phyloP scores from a whole-genome alignment of 2,888 invertebrate species.

The Thereva nobilitata region DNA sequence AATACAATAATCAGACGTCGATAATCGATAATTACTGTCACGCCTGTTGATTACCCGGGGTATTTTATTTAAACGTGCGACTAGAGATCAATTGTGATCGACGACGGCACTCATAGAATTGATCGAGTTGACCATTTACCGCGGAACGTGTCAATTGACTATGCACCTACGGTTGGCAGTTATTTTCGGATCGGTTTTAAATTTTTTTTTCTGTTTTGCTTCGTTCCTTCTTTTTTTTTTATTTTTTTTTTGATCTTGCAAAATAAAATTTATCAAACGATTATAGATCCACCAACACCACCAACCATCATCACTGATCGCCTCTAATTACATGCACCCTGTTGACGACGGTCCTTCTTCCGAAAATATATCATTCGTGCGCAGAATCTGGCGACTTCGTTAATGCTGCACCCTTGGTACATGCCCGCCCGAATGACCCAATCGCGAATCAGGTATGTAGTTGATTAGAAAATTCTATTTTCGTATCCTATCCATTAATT shows the following conservation, averaged over 20 bases:
- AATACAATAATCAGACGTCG: no score
- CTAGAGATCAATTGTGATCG: constrained; percentile 39
- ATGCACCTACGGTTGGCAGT: constrained; percentile 32
- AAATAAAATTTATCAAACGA: constrained; percentile 34
- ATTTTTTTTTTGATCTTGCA: constrained; percentile 18
- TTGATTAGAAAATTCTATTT: constrained; percentile 41
- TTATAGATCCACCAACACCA: constrained; percentile 32
- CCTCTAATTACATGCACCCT: constrained; percentile 24
- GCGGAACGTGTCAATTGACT: constrained; percentile 41
- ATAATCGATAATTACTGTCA: no score
- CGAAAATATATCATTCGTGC: constrained; percentile 8
- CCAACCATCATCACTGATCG: constrained; percentile 8
- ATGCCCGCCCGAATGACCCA: constrained; percentile 1
- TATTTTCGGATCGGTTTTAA: constrained; percentile 30
- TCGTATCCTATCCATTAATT: constrained; percentile 39
- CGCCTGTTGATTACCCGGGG: neutral
- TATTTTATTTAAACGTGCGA: constrained; percentile 21
- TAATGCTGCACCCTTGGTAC: constrained; percentile 13
- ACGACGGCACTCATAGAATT: constrained; percentile 39
- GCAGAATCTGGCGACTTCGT: neutral
- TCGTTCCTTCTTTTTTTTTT: neutral
- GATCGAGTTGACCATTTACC: constrained; percentile 40
- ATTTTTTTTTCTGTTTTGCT: no score
- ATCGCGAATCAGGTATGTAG: constrained; percentile 19
- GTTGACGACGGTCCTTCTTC: constrained; percentile 18